phyloP scores from a whole-genome alignment of 2,113 vertebrate genomes.

The Odontesthes bonariensis region DNA sequence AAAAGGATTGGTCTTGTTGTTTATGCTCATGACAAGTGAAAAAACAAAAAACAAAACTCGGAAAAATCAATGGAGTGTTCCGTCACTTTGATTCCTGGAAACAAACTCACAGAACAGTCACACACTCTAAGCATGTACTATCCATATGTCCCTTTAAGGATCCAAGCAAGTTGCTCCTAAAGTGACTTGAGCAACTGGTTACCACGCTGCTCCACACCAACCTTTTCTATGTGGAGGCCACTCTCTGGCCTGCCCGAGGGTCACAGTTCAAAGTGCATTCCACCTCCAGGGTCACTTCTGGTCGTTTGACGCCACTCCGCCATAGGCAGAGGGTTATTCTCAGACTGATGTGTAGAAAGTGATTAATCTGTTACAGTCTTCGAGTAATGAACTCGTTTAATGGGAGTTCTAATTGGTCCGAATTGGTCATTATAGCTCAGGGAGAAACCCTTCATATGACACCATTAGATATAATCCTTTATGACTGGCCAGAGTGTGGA shows the following conservation, averaged over 20 bases:
- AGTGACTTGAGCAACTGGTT: slow-evolving; percentile 73
- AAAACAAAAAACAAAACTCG: too few species aligned
- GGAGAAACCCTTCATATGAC: slow-evolving; percentile 10
- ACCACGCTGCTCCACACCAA: slow-evolving; percentile 7
- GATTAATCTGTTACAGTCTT: slow-evolving; percentile 47
- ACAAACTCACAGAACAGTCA: neutral
- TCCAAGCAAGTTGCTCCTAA: slow-evolving; percentile 44
- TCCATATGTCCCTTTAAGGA: slow-evolving; percentile 32
- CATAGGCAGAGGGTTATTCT: slow-evolving; percentile 60
- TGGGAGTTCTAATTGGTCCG: slow-evolving; percentile 44
- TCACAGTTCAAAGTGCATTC: slow-evolving; percentile 72
- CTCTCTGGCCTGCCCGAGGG: slow-evolving; percentile 42
- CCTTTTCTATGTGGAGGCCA: slow-evolving; percentile 47
- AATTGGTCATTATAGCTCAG: slow-evolving; percentile 48
- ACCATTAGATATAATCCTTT: slow-evolving; percentile 31
- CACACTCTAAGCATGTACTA: slow-evolving; percentile 2
- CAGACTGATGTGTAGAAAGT: slow-evolving; percentile 48
- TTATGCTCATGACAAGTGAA: too few species aligned
- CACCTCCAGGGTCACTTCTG: slow-evolving; percentile 51
- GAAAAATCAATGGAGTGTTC: too few species aligned
- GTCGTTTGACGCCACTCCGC: slow-evolving; percentile 46
- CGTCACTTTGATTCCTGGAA: too few species aligned
- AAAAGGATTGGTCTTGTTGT: too few species aligned
- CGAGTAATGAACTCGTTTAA: slow-evolving; percentile 54
- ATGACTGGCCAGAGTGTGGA: slow-evolving; percentile 25